phyloP scores from a whole-genome alignment of 1,140 invertebrate genomes.

The Heliothis subflexa region DNA sequence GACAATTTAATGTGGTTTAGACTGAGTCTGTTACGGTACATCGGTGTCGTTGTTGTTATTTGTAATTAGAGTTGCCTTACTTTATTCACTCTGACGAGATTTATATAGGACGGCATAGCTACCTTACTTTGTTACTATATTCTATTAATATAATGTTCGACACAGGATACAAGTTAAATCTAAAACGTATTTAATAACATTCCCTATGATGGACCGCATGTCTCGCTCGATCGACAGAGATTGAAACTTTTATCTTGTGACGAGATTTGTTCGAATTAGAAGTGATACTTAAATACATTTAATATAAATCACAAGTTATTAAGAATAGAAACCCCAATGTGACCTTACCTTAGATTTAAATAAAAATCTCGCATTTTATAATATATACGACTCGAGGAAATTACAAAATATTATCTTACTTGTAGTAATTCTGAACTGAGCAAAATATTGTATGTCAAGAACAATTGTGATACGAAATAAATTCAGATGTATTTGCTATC shows the following conservation, averaged over 20 bases:
- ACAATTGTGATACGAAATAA: conserved; percentile 30
- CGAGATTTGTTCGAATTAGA: conserved; percentile 24
- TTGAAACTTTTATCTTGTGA: conserved; percentile 34
- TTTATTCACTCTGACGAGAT: conserved; percentile 38
- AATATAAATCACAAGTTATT: conserved; percentile 33
- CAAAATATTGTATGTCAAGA: neutral
- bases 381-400: neutral
- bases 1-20: too few relatives aligned
- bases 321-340: conserved; percentile 42
- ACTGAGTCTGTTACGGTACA: neutral
- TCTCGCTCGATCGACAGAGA: neutral
- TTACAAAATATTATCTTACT: neutral
- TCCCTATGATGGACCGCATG: conserved; percentile 13
- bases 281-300: conserved; percentile 38
- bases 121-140: conserved; percentile 12
- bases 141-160: conserved; percentile 23
- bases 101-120: conserved; percentile 24
- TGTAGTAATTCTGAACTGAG: neutral
- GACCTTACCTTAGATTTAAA: conserved; percentile 43
- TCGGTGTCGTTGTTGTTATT: conserved; percentile 29
- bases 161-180: conserved; percentile 41
- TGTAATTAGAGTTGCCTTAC: conserved; percentile 41
- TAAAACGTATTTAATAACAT: conserved; percentile 33
- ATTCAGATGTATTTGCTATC: neutral
- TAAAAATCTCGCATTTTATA: conserved; percentile 35